Evolutionary conservation across 2,888 invertebrate genomes (phyloP), one percentile per base, ranked within the genome.

Genomic region (Nymphalis polychloros): DNA sequence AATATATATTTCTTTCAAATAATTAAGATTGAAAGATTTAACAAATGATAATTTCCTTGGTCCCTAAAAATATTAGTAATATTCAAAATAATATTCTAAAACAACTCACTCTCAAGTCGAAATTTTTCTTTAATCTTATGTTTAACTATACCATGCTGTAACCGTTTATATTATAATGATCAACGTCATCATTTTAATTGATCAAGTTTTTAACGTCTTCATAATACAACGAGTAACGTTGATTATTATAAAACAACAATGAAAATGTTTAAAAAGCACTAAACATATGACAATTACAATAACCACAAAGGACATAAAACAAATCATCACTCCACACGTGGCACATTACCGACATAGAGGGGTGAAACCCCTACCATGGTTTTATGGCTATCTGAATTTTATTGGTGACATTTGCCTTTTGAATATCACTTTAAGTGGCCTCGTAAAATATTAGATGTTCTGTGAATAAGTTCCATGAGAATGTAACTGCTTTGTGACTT

Each of bases 301-400:
- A 71, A 73, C 68, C 67, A 68, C 73, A 73, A 73, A 73, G 66
- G 50, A n/a, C 67, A 64, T 74, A 70, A 74, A 70, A 71, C 73
- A 73, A 73, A 74, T 73, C 73, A 74, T 71, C 68, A 46, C 55
- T 27, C 57, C 67, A 59, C 53, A 60, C 65, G 62, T 59, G 55
- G 55, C 55, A 31, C 55, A n/a, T 55, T 55, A 55, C 55, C n/a
- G n/a, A n/a, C 55, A 31, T 17, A n/a, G 31, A n/a, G 52, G 68
- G 67, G 66, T 67, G 35, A 50, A 53, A 61, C 64, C 71, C 71
- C 73, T 66, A 62, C 68, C 69, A 48, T 68, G 75, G 73, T 79
- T 81, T 82, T 83, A 81, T 78, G 79, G 77, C 79, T 80, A 81
- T 84, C 81, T 79, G 79, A 72, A 62, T 84, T 84, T 84, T 83